phyloP scores from a whole-genome alignment of 2,888 invertebrate species.

The Protula sp. region DNA sequence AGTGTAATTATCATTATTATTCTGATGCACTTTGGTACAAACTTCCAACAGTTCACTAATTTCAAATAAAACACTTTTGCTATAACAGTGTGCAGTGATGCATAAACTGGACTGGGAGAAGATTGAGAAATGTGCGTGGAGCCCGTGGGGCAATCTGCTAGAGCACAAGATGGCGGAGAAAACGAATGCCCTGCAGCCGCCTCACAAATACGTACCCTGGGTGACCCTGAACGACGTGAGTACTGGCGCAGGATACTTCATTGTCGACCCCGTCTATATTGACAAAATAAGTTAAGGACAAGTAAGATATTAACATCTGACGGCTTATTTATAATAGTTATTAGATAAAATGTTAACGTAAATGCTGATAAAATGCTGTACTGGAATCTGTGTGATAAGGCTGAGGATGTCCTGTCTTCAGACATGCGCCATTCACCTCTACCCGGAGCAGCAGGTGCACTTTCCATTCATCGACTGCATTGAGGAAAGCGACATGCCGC shows the following conservation, averaged over 20 bases:
- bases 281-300: too few species aligned
- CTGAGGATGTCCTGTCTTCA: too few species aligned
- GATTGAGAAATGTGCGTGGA: neutral
- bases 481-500: slow-evolving; percentile 26
- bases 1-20: too few species aligned
- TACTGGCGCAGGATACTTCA: slow-evolving; percentile 5
- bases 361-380: slow-evolving; percentile 1
- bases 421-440: slow-evolving; percentile 43
- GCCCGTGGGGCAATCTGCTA: slow-evolving; percentile 33
- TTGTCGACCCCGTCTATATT: too few species aligned
- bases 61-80: too few species aligned
- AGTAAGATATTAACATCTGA: too few species aligned
- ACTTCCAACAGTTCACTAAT: too few species aligned
- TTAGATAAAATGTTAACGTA: too few species aligned
- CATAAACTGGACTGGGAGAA: neutral
- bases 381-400: neutral
- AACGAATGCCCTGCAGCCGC: slow-evolving; percentile 40
- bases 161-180: slow-evolving; percentile 47
- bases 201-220: slow-evolving; percentile 50
- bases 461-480: slow-evolving; percentile 48
- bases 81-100: neutral
- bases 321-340: too few species aligned
- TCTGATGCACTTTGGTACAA: too few species aligned
- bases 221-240: slow-evolving; percentile 47
- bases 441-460: slow-evolving; percentile 29